phyloP scores from a whole-genome alignment of 2,797 vertebrate genomes.

The Spondyliosoma cantharus region DNA sequence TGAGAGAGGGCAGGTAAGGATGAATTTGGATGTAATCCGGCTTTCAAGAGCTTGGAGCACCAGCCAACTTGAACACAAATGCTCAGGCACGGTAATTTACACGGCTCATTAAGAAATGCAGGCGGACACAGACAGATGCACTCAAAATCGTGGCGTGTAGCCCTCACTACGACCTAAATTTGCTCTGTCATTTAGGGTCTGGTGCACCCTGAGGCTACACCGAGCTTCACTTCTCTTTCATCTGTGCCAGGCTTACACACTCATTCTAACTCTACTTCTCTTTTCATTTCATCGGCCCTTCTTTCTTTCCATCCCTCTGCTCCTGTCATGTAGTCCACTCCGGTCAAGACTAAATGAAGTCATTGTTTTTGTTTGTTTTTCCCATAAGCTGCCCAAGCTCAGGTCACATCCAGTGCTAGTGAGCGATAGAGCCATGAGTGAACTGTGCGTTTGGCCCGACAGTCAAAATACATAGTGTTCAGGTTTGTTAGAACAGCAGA shows the following conservation, averaged over 20 bases:
- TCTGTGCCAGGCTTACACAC: conserved; percentile 13
- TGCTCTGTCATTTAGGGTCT: conserved; percentile 49
- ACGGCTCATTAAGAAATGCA: conserved; percentile 4
- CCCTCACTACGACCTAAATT: conserved; percentile 32
- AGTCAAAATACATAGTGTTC: conserved; percentile 39
- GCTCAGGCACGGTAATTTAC: conserved; percentile 9
- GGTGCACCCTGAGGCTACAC: conserved; percentile 15
- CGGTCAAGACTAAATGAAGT: conserved; percentile 29
- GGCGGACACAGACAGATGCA: conserved; percentile 4
- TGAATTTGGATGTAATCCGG: neutral
- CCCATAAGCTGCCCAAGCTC: conserved; percentile 39
- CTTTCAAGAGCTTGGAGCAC: neutral
- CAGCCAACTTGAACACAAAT: conserved; percentile 1
- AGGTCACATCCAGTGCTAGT: conserved; percentile 36
- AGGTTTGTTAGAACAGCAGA: conserved; percentile 30
- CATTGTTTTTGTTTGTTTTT: conserved; percentile 50
- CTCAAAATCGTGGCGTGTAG: conserved; percentile 8
- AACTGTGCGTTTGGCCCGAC: conserved; percentile 24
- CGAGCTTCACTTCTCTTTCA: conserved; percentile 9
- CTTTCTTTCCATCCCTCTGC: neutral
- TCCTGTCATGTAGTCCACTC: conserved; percentile 16
- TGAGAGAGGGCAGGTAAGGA: neutral
- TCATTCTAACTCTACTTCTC: neutral
- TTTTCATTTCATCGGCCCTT: neutral
- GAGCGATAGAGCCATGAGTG: conserved; percentile 20